Percentiles rank a stretch among this genome's conserved stretches.
phyloP scores from a whole-genome alignment of 2,113 vertebrate genomes.

The Xiphophorus couchianus region DNA sequence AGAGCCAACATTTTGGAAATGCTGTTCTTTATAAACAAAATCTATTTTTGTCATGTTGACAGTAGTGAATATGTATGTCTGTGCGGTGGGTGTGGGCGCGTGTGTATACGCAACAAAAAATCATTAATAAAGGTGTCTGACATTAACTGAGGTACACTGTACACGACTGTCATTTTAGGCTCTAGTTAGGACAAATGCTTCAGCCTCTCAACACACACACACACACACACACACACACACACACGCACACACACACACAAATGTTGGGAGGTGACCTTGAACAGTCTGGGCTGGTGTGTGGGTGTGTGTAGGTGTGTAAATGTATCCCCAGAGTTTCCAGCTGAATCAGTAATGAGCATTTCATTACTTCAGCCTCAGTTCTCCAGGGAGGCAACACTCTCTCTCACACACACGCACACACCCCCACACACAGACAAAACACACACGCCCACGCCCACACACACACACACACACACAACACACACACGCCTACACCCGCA shows the following conservation, averaged over 20 bases:
- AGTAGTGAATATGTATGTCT: neutral
- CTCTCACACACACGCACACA: too few species aligned
- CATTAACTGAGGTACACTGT: constrained; percentile 34
- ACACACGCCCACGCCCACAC: too few species aligned
- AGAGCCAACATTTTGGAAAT: too few species aligned
- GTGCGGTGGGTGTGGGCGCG: neutral
- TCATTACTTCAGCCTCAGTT: constrained; percentile 78
- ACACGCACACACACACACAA: constrained; percentile 8
- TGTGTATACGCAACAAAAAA: neutral
- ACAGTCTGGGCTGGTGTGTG: constrained; percentile 41
- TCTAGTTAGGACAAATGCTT: constrained; percentile 18
- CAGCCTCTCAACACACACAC: neutral
- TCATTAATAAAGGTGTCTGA: constrained; percentile 33
- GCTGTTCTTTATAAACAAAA: too few species aligned
- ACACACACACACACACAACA: too few species aligned
- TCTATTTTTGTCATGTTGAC: too few species aligned
- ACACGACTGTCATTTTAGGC: constrained; percentile 49
- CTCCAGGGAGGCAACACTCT: constrained; percentile 63
- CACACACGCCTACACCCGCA: too few species aligned
- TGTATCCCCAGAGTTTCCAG: constrained; percentile 75
- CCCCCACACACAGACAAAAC: too few species aligned
- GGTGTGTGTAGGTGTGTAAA: constrained; percentile 68
- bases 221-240: constrained; percentile 6
- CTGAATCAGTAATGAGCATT: constrained; percentile 82
- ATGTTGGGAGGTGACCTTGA: constrained; percentile 66